Base-by-base conservation (phyloP, 2,797 vertebrate genomes). In the Chromis chromis region DNA sequence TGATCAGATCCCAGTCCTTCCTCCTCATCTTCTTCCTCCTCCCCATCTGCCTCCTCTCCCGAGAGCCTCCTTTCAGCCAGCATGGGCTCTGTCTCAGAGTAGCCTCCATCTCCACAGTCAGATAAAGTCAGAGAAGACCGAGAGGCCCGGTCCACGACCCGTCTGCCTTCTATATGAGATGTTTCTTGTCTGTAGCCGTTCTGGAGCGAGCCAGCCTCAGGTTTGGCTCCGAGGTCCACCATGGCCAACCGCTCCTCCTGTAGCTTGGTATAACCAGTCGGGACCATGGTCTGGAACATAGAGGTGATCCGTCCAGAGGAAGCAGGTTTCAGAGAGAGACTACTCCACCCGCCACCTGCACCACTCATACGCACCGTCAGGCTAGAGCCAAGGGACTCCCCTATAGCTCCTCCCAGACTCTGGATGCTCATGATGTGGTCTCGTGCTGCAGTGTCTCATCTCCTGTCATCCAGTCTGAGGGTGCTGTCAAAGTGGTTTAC, bases 201-300 rank as follows among this genome's bases (percentile, higher is more conserved):
- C 69, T 96, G 95, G 13, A 95, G 78, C 8, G 91, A 88, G 57
- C 93, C 87, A 27, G 86, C 90, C 88, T 97, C 96, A 0, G 93
- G 82, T 71, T 92, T 93, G 0, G 83, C 66, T 13, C 93, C 86
- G 4, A 95, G 77, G 16, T 96, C 97, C 39, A 91, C 87, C 92
- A 97, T 97, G 78, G 97, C 94, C 69, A 97, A 92, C 42, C 96
- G 93, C 80, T 98, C 97, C 65, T 99, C 97, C 88, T 96, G 97
- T 44, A 94, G 95, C 60, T 96, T 96, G 85, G 95, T 96, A 82
- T 97, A 98, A 76, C 95, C 96, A 14, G 95, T 93, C 4, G 98
- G 97, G 70, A 98, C 98, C 96, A 98, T 98, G 78, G 94, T 97
- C 79, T 96, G 92, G 82, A 98, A 91, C 14, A 97, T 81, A 11